Evolutionary conservation across 2,888 invertebrate species (phyloP), one percentile per base, ranked within the genome.

Genomic region (Drosophila anomelani): DNA sequence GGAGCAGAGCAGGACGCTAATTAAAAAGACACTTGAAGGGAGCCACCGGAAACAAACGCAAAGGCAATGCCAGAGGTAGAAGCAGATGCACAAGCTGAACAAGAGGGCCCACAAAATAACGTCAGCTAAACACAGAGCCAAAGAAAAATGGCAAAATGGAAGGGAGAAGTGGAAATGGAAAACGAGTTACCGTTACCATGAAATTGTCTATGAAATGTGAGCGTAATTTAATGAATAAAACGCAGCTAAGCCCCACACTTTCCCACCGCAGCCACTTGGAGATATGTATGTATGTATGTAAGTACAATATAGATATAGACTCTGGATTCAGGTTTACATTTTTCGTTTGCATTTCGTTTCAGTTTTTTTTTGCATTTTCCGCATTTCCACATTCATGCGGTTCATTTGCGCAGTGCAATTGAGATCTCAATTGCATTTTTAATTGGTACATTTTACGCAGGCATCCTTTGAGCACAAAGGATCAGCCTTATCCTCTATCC

Each of bases 1-100:
- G 72, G 72, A 70, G 69, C 75, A 72, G 64, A 77, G 79, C 78
- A 87, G 82, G 89, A 90, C 90, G 91, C 90, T 90, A 90, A 90
- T 90, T 90, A 90, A 90, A 85, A 90, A 89, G 85, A 79, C 79
- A 87, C 90, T 90, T 87, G 79, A 90, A 66, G 68, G 72, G 71
- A 66, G 57, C 57, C 76, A 38, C 44, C 76, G 76, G 76, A 69
- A 68, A 62, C 46, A 70, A 69, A 68, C 57, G 53, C 15, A 72
- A 59, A 67, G 34, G 51, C 51, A 51, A 51, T 20, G 51, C 20
- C 34, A 20, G 47, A 23, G 20, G 12, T 9, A 17, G 23, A 15
- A 38, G 41, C 29, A 64, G 56, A 47, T 55, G 51, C 23, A 63
- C 49, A 53, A 13, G 17, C 67, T 34, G 29, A 41, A 12, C 26